These are phyloP conservation scores for Agonopterix arenella DNA, from an alignment of 2,888 invertebrate genomes.

Conservation along the genomic window DNA sequence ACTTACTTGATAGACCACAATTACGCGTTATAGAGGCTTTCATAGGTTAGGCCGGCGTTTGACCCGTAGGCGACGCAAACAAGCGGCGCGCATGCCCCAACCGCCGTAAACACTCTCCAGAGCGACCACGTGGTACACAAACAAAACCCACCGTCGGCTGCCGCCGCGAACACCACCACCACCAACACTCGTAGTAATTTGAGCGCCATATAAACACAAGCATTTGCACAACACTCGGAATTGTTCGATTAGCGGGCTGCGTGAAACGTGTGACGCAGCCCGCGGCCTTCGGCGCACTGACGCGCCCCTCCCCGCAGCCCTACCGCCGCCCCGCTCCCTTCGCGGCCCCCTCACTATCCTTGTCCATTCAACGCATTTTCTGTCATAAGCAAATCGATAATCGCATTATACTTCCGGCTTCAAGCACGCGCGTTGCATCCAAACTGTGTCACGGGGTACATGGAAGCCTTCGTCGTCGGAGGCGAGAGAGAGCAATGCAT, in stretches of 20 bases:
- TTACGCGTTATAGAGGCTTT: slow-evolving; percentile 47
- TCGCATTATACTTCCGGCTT: slow-evolving; percentile 73
- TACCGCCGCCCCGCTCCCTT: slow-evolving; percentile 21
- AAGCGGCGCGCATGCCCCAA: slow-evolving; percentile 64
- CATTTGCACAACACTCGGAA: slow-evolving; percentile 79
- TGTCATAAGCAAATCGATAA: slow-evolving; percentile 75
- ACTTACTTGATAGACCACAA: slow-evolving; percentile 53
- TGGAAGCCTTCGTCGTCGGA: slow-evolving; percentile 10
- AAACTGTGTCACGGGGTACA: slow-evolving; percentile 52
- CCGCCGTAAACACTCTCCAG: slow-evolving; percentile 64
- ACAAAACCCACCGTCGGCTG: slow-evolving; percentile 63
- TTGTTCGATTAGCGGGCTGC: slow-evolving; percentile 67
- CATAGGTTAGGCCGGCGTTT: slow-evolving; percentile 67
- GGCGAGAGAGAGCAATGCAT: slow-evolving; percentile 1
- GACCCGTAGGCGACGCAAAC: slow-evolving; percentile 62
- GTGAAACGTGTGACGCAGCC: slow-evolving; percentile 57
- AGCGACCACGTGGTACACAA: slow-evolving; percentile 44
- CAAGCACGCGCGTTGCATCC: slow-evolving; percentile 66
- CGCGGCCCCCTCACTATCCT: slow-evolving; percentile 32
- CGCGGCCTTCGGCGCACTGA: slow-evolving; percentile 62
- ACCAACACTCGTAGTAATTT: slow-evolving; percentile 83
- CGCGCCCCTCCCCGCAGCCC: slow-evolving; percentile 25
- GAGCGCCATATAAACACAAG: slow-evolving; percentile 87
- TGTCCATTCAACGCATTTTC: slow-evolving; percentile 74
- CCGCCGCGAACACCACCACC: slow-evolving; percentile 70